Percentiles rank a stretch among this genome's conserved stretches.
These are phyloP conservation scores for Argya squamiceps DNA, from an alignment of 2,797 vertebrate species.

Conservation along the genomic window DNA sequence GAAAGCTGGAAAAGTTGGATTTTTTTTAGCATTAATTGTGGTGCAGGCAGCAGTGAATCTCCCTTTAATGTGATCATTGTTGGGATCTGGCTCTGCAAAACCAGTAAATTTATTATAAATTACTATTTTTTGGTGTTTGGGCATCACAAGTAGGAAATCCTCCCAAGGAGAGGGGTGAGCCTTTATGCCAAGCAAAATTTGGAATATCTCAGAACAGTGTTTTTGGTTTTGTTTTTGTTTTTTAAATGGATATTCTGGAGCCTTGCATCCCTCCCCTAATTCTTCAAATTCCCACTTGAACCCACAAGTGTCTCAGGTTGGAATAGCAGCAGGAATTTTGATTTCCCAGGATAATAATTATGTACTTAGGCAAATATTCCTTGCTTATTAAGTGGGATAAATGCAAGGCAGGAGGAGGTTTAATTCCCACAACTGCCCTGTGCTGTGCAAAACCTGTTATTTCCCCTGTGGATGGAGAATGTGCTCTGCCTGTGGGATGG, in stretches of 20 bases:
- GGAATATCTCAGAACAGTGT: not conserved
- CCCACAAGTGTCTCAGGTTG: not conserved
- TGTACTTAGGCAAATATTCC: not conserved
- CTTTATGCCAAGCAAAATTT: not conserved
- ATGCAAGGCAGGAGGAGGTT: not conserved
- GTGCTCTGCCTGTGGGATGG: not conserved
- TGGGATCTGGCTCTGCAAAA: not conserved
- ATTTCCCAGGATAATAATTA: not conserved
- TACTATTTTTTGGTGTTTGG: not conserved
- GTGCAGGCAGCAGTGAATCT: not conserved
- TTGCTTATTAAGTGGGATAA: not conserved
- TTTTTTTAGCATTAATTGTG: not conserved
- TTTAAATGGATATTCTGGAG: not conserved
- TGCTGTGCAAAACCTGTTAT: not conserved
- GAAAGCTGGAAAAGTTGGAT: not conserved
- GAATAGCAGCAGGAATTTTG: not conserved
- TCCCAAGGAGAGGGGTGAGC: not conserved
- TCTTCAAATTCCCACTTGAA: not conserved
- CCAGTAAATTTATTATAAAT: rapidly evolving
- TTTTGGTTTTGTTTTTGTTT: not conserved
- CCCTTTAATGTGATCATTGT: not conserved
- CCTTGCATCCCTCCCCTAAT: not conserved
- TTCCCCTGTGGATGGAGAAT: not conserved
- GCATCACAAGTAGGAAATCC: not conserved
- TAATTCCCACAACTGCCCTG: not conserved